Evolutionary conservation across 2,113 vertebrate genomes (phyloP).

Genomic region (Neoarius graeffei): DNA sequence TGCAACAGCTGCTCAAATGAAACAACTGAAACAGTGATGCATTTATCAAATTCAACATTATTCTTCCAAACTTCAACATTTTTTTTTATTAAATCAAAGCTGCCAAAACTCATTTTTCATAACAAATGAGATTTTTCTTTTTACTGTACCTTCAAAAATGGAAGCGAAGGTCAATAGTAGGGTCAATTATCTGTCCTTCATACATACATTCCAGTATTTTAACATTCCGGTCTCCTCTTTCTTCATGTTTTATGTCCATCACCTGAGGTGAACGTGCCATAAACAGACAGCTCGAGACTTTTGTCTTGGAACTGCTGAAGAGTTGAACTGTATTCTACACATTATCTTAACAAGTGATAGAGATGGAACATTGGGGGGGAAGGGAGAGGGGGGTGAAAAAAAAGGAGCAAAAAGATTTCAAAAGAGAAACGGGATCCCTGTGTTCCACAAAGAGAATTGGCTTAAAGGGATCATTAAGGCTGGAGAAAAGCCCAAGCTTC

Average conservation of each 20-base stretch:
- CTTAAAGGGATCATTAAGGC: conserved; percentile 69
- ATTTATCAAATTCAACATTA: neutral
- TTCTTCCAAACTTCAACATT: neutral
- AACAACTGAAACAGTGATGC: conserved; percentile 4
- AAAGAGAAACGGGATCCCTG: conserved; percentile 72
- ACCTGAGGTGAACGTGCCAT: conserved; percentile 53
- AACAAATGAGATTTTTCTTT: neutral
- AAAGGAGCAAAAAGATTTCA: conserved; percentile 67
- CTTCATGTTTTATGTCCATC: conserved; percentile 36
- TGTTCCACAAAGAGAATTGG: conserved; percentile 66
- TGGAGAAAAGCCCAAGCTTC: conserved; percentile 57
- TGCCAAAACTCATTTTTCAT: neutral
- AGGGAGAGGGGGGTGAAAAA: neutral
- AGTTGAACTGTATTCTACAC: conserved; percentile 57
- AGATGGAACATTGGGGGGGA: conserved; percentile 37
- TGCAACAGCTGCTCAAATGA: conserved; percentile 28
- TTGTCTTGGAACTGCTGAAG: neutral
- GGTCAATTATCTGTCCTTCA: conserved; percentile 61
- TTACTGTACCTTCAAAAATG: conserved; percentile 18
- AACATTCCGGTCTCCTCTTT: conserved; percentile 57
- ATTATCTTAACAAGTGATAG: conserved; percentile 65
- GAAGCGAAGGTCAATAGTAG: conserved; percentile 48
- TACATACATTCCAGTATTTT: conserved; percentile 26
- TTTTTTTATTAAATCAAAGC: neutral
- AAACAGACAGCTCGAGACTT: conserved; percentile 52